A percentile compares a stretch with the other conserved stretches of the same genome.
Conservation (phyloP, 53 echinoderm and acorn worm genomes). For the Hippasteria phrygiana region DNA sequence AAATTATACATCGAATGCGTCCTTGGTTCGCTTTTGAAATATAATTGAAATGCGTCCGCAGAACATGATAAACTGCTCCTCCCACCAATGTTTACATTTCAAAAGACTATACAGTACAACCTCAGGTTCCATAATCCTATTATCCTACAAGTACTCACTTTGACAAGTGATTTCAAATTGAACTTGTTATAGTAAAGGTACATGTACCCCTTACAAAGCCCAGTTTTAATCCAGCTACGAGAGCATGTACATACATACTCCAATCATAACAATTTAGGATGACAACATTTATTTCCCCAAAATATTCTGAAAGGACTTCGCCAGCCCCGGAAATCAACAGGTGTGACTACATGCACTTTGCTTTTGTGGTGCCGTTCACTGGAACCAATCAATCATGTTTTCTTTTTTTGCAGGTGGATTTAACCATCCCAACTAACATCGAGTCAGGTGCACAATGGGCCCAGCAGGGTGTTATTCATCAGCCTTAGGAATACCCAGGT, state of each 20-base stretch:
- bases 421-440: conserved; percentile 7
- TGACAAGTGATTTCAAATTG: no score
- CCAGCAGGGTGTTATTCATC: not conserved
- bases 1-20: no score
- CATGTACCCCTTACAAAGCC: no score
- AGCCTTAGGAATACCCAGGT: not conserved
- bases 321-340: not conserved
- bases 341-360: conserved; percentile 18
- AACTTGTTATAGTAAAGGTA: no score
- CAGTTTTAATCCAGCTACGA: not conserved
- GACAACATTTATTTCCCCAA: not conserved
- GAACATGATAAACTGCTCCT: no score
- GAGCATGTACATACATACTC: not conserved
- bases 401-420: conserved; percentile 12
- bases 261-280: not conserved
- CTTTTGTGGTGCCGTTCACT: not conserved
- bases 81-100: no score
- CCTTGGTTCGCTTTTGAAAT: no score
- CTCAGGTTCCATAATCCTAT: no score
- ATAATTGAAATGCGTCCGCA: no score
- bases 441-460: conserved; percentile 32
- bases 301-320: not conserved
- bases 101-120: no score
- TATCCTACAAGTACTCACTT: no score
- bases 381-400: conserved; percentile 44